These are phyloP conservation scores for Cheumatopsyche charites DNA, from an alignment of 1,140 invertebrate genomes.

Conservation along the genomic window DNA sequence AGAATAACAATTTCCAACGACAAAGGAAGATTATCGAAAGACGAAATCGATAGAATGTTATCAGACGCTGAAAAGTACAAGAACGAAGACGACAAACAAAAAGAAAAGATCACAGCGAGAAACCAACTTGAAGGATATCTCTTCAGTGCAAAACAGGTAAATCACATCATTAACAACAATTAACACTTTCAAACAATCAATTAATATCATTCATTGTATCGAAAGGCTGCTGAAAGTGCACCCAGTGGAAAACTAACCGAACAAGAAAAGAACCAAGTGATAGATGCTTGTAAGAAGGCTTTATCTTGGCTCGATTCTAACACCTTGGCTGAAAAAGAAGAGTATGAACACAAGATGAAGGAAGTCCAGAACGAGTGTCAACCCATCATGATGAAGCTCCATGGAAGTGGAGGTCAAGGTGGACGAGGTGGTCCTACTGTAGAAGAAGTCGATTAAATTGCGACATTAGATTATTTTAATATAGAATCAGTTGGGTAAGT, in stretches of 20 bases:
- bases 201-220: too few relatives aligned
- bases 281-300: slow-evolving; percentile 64
- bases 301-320: slow-evolving; percentile 67
- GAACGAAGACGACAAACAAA: slow-evolving; percentile 70
- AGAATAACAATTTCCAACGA: slow-evolving; percentile 91
- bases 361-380: slow-evolving; percentile 73
- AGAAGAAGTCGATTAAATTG: slow-evolving; percentile 68
- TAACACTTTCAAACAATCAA: not conserved
- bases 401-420: slow-evolving; percentile 61
- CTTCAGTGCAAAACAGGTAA: slow-evolving; percentile 77
- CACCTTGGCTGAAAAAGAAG: slow-evolving; percentile 75
- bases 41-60: slow-evolving; percentile 93
- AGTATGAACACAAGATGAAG: slow-evolving; percentile 77
- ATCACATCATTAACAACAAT: not conserved
- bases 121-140: slow-evolving; percentile 86
- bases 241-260: slow-evolving; percentile 67
- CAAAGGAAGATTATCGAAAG: slow-evolving; percentile 87
- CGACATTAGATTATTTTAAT: not conserved
- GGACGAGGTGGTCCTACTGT: slow-evolving; percentile 68
- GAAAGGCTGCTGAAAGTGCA: slow-evolving; percentile 63
- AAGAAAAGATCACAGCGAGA: slow-evolving; percentile 70
- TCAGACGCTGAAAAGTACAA: slow-evolving; percentile 76
- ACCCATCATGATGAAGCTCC: slow-evolving; percentile 79
- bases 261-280: slow-evolving; percentile 66
- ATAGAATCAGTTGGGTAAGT: too few relatives aligned